Base-by-base conservation (phyloP, 2,113 vertebrate genomes). In the Maccullochella peelii region DNA sequence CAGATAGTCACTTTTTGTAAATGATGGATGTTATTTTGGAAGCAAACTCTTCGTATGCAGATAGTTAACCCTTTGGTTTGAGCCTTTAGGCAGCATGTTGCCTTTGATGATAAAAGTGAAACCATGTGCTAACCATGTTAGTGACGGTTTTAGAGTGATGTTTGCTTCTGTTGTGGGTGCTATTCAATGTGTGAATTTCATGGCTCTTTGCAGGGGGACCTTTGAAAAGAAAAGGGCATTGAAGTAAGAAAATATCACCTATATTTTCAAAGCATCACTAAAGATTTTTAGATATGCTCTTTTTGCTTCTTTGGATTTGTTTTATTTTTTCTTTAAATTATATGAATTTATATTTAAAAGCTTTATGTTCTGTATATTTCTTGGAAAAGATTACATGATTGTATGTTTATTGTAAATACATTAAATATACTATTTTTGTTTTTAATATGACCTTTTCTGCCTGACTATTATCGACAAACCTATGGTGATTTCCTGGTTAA, bases 401-500 rank as follows among this genome's bases (percentile, higher is more conserved):
- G 93, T 94, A 94, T 94, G 93, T 92, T 94, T 92, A 91, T 92
- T 95, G 93, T 95, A 93, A 92, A 95, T 94, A 93, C 89, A 94
- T 94, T 93, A 94, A 94, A 95, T 93, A 94, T 93, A 92, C 89
- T 94, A 94, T 95, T 93, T 94, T 95, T 92, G 88, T 91, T 95
- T 94, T 88, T 92, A 93, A 86, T 62, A 84, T 15, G 49, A 59
- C 36, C 11, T 79, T 44, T 73, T 44, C 14, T 78, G 57, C n/a
- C 65, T 87, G 66, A 3, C 67, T 50, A 75, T 70, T 83, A 27
- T 52, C 33, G 11, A 40, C 61, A 73, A 25, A 52, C 10, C 12
- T 7, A 20, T 55, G 47, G 18, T 27, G 4, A 50, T 50, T 62
- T 79, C 15, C 9, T 23, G 6, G 5, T 27, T 21, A 16, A 59